These are phyloP conservation scores for Alca torda DNA, from an alignment of 2,797 vertebrate genomes.

Conservation along the genomic window DNA sequence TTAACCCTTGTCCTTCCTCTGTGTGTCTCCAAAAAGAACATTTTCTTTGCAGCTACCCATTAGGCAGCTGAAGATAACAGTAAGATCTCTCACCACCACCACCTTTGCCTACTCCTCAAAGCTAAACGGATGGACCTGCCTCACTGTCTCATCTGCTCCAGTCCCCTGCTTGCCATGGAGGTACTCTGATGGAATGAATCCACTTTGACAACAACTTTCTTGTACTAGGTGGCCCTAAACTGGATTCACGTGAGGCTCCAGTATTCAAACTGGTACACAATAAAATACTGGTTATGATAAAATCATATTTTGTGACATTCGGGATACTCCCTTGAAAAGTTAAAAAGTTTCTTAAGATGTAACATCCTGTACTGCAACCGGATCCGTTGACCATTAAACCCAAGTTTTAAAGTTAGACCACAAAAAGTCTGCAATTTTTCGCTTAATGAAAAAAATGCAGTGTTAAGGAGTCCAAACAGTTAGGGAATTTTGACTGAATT, in stretches of 20 bases:
- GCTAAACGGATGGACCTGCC: neutral
- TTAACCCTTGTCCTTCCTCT: neutral
- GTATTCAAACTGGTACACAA: neutral
- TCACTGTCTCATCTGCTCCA: neutral
- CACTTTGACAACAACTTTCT: neutral
- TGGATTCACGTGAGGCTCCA: neutral
- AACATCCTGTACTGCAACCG: neutral
- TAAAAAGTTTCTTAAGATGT: neutral
- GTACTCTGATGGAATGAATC: neutral
- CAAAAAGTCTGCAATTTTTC: neutral
- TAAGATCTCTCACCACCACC: neutral
- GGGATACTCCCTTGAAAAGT: neutral
- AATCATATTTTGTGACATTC: neutral
- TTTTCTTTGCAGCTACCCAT: neutral
- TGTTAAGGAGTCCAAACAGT: neutral
- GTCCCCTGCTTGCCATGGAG: neutral
- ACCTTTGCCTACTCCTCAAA: neutral
- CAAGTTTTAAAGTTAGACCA: neutral
- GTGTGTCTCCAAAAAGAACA: neutral
- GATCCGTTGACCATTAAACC: neutral
- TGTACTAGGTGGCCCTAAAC: neutral
- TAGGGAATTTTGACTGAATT: neutral
- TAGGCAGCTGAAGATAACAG: neutral
- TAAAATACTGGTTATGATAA: neutral
- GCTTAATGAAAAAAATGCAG: neutral